Conservation (phyloP, 2,113 vertebrate species). For the Chrysochloris asiatica region DNA sequence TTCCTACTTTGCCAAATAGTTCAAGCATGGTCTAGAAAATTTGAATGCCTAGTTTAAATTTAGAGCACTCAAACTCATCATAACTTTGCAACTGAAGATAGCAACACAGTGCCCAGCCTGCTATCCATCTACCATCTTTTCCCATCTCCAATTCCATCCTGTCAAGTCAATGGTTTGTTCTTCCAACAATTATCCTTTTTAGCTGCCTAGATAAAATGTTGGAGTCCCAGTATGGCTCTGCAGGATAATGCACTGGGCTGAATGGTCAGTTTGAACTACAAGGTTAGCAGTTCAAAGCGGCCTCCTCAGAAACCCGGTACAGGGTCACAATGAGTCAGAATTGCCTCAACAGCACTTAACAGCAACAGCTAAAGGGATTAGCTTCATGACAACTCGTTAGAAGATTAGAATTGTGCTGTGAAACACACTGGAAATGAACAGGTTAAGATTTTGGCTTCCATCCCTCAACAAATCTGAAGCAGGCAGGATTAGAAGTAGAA, state of each 20-base stretch:
- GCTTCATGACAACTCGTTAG: neutral
- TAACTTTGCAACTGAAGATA: neutral
- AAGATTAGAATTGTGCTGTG: neutral
- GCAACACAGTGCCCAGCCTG: neutral
- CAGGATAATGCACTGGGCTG: too few species aligned
- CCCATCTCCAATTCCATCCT: neutral
- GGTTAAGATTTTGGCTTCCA: constrained; percentile 67
- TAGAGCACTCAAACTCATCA: neutral
- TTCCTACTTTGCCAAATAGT: neutral
- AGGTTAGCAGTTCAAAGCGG: too few species aligned
- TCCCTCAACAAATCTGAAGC: constrained; percentile 47
- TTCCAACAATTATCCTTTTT: neutral
- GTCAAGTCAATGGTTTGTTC: neutral
- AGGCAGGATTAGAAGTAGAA: constrained; percentile 65
- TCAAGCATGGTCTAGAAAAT: neutral
- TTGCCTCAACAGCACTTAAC: too few species aligned
- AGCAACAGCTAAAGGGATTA: too few species aligned
- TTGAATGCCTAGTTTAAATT: neutral
- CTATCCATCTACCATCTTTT: neutral
- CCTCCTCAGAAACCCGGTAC: too few species aligned
- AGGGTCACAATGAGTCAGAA: too few species aligned
- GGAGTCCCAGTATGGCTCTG: too few species aligned
- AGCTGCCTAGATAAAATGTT: neutral
- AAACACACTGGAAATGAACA: constrained; percentile 60
- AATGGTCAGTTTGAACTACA: too few species aligned